Conservation (phyloP, 2,888 invertebrate genomes). For the Drosophila aldrichi region DNA sequence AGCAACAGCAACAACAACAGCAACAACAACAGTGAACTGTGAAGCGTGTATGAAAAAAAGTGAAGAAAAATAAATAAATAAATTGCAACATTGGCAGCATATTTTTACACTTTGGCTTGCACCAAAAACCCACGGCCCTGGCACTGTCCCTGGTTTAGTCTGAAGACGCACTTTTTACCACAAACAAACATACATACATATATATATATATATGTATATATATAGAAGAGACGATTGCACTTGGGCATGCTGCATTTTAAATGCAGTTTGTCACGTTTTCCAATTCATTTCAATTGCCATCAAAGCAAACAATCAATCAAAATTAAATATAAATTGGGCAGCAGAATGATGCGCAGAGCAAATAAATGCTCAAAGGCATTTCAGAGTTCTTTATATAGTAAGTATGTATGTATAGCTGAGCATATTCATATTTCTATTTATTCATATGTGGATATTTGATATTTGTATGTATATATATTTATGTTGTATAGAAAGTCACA, state of each 20-base stretch:
- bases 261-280: conserved; percentile 56
- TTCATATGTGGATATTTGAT: background rate
- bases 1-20: conserved; percentile 41
- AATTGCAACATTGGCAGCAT: conserved; percentile 81
- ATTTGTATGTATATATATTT: too few relatives aligned
- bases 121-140: conserved; percentile 75
- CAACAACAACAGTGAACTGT: conserved; percentile 16
- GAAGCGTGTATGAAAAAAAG: conserved; percentile 51
- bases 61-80: conserved; percentile 79
- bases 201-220: background rate
- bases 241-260: conserved; percentile 57
- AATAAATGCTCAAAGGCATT: background rate
- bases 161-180: conserved; percentile 52
- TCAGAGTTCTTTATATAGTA: background rate
- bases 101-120: conserved; percentile 76
- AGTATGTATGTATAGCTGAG: background rate
- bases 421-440: background rate
- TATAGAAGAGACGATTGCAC: conserved; percentile 18
- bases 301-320: conserved; percentile 12
- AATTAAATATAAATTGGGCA: conserved; percentile 7
- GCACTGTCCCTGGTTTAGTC: conserved; percentile 54
- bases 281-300: conserved; percentile 16
- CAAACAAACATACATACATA: conserved; percentile 1
- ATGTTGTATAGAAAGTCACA: too few relatives aligned
- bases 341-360: background rate